phyloP scores from a whole-genome alignment of 2,888 invertebrate genomes.

The Microctonus brassicae region DNA sequence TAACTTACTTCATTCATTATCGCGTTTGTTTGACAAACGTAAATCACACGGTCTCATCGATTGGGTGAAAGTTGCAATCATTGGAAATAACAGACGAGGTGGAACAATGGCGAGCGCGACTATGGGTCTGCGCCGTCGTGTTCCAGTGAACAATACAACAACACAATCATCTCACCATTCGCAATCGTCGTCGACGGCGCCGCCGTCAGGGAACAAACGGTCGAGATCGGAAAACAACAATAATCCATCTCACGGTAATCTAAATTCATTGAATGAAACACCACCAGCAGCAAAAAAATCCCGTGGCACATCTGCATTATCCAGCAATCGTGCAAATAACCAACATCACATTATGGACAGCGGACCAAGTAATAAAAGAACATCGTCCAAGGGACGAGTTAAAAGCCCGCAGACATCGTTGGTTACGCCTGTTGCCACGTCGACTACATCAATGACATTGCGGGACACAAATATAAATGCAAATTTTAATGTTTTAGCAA shows the following conservation, averaged over 20 bases:
- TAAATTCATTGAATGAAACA: conserved; percentile 60
- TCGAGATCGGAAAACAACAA: conserved; percentile 68
- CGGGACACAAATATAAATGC: conserved; percentile 36
- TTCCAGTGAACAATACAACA: conserved; percentile 62
- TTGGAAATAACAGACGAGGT: conserved; percentile 17
- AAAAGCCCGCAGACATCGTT: conserved; percentile 40
- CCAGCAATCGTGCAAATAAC: conserved; percentile 31
- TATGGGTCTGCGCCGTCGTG: conserved; percentile 67
- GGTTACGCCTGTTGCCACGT: conserved; percentile 17
- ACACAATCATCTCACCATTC: conserved; percentile 57
- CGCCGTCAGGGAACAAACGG: conserved; percentile 60
- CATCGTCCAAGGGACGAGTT: conserved; percentile 38
- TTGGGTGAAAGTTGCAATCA: conserved; percentile 7
- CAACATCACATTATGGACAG: conserved; percentile 28
- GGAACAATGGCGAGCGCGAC: conserved; percentile 65
- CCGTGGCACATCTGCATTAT: conserved; percentile 53
- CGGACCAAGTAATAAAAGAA: conserved; percentile 34
- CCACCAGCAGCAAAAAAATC: conserved; percentile 64
- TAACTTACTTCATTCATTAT: neutral
- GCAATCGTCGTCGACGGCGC: neutral
- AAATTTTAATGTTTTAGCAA: conserved; percentile 47
- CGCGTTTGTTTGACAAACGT: neutral
- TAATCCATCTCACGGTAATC: conserved; percentile 67
- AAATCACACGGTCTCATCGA: neutral
- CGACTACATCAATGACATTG: conserved; percentile 8